These are phyloP conservation scores for Malurus melanocephalus DNA, from an alignment of 2,113 vertebrate species.

Conservation along the genomic window DNA sequence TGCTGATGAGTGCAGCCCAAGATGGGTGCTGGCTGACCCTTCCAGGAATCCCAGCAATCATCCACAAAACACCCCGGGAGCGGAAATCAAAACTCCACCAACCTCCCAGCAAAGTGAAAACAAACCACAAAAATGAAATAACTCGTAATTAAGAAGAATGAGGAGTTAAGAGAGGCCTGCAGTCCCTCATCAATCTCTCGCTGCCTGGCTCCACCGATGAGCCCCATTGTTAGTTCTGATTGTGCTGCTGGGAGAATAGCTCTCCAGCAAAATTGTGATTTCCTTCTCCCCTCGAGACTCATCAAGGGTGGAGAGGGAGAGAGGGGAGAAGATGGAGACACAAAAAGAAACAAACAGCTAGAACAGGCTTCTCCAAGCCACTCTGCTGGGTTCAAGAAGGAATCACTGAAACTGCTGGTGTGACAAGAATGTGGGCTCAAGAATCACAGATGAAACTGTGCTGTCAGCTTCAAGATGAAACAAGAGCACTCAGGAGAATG, in stretches of 20 bases:
- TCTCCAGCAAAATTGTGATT: conserved; percentile 25
- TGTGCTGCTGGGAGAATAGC: conserved; percentile 21
- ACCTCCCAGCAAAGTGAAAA: not conserved
- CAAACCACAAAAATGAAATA: conserved; percentile 38
- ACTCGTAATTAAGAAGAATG: conserved; percentile 53
- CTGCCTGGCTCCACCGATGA: conserved; percentile 34
- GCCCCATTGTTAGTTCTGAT: conserved; percentile 54
- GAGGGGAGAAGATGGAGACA: not conserved
- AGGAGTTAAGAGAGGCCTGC: conserved; percentile 32
- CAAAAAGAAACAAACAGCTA: conserved; percentile 26
- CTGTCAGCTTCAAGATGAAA: not conserved
- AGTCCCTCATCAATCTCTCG: conserved; percentile 48
- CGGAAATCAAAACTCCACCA: not conserved
- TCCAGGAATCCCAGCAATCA: not conserved
- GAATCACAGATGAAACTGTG: not conserved
- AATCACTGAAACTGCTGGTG: not conserved
- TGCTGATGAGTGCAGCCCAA: not conserved
- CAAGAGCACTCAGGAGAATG: not conserved
- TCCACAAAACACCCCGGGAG: not conserved
- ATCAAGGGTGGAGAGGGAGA: conserved; percentile 1
- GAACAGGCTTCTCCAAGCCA: not conserved
- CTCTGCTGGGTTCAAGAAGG: not conserved
- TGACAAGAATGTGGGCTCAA: not conserved
- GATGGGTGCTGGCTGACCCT: not conserved
- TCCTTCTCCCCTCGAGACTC: not conserved